Conservation (phyloP, 2,113 vertebrate species). For the Erpornis zantholeuca region DNA sequence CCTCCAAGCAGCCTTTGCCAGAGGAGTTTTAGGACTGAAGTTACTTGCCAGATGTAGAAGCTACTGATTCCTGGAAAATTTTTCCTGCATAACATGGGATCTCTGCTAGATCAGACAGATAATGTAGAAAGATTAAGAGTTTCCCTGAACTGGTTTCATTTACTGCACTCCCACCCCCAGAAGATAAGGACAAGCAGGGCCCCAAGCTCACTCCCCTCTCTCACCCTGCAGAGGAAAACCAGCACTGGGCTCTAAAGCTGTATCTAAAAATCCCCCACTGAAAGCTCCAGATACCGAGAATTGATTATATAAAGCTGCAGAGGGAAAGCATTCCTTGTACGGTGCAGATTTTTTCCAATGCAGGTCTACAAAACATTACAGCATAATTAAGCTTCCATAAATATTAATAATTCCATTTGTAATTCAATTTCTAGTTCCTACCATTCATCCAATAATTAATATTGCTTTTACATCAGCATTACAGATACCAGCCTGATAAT, state of each 20-base stretch:
- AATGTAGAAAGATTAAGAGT: not conserved
- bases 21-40: not conserved
- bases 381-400: not conserved
- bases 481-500: not conserved
- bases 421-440: not conserved
- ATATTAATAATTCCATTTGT: constrained; percentile 4
- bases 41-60: not conserved
- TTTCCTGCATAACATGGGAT: not conserved
- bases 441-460: not conserved
- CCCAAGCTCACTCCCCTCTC: not conserved
- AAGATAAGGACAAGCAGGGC: not conserved
- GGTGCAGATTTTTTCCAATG: not conserved
- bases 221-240: not conserved
- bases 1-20: not conserved
- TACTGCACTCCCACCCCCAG: not conserved
- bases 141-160: not conserved
- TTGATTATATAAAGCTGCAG: not conserved
- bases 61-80: not conserved
- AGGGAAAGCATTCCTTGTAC: not conserved
- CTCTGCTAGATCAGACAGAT: not conserved
- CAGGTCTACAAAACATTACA: not conserved
- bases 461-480: not conserved
- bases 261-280: not conserved
- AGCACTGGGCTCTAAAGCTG: not conserved
- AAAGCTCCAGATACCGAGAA: not conserved